Conservation (phyloP, 2,888 invertebrate species). For the Hyles lineata region DNA sequence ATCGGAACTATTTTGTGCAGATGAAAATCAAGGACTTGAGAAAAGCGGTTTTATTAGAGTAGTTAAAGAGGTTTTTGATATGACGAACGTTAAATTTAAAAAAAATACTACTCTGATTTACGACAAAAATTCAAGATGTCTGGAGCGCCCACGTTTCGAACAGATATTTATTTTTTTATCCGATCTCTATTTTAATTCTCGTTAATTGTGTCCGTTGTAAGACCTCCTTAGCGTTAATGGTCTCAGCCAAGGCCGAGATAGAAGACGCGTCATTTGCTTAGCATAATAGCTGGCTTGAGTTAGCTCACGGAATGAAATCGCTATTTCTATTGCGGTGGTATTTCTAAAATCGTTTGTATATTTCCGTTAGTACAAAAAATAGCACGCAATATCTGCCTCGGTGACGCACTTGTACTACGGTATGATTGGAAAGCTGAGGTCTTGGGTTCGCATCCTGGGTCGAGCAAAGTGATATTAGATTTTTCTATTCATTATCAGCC, state of each 20-base stretch:
- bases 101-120: background rate
- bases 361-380: no score
- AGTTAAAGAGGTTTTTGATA: background rate
- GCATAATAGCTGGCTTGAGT: conserved; percentile 15
- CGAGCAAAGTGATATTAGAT: no score
- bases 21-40: background rate
- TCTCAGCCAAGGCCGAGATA: conserved; percentile 6
- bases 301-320: background rate
- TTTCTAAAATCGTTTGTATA: background rate
- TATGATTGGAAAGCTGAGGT: no score
- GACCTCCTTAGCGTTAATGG: conserved; percentile 7
- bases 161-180: background rate
- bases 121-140: background rate
- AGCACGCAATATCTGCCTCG: no score
- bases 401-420: no score
- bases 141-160: background rate
- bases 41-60: background rate
- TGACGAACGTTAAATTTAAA: no score
- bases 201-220: conserved; percentile 17
- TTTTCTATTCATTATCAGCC: no score
- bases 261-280: conserved; percentile 25
- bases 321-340: background rate
- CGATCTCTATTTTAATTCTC: conserved; percentile 1
- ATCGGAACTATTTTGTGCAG: background rate
- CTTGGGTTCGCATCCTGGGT: no score